A percentile compares a stretch with the other conserved stretches of the same genome.
Conservation (phyloP, 2,113 vertebrate genomes). For the Hyla sarda region DNA sequence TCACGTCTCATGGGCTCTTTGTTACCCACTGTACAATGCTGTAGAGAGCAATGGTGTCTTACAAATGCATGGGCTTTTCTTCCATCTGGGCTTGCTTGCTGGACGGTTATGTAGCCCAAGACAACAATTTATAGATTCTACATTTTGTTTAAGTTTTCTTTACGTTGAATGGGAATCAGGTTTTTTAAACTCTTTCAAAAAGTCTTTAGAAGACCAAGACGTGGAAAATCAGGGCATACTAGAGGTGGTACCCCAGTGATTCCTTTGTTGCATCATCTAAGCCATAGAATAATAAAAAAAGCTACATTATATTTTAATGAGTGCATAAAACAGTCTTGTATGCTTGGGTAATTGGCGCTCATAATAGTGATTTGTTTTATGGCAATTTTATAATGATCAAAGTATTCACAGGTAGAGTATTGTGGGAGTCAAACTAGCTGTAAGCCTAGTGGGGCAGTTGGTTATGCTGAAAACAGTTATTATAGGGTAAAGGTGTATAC, state of each 20-base stretch:
- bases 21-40: slow-evolving; percentile 29
- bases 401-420: slow-evolving; percentile 9
- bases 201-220: neutral
- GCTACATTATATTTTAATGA: slow-evolving; percentile 16
- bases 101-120: slow-evolving; percentile 5
- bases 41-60: slow-evolving; percentile 15
- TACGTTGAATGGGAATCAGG: neutral
- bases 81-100: slow-evolving; percentile 11
- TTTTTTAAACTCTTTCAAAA: neutral
- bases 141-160: neutral
- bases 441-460: neutral
- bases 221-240: neutral
- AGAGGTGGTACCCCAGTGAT: neutral
- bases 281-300: slow-evolving; percentile 15
- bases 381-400: slow-evolving; percentile 5
- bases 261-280: slow-evolving; percentile 11
- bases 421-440: neutral
- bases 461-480: neutral
- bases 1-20: slow-evolving; percentile 45
- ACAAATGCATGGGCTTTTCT: slow-evolving; percentile 18
- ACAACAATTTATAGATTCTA: slow-evolving; percentile 8
- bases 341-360: neutral
- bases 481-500: neutral
- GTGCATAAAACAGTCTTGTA: slow-evolving; percentile 24
- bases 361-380: slow-evolving; percentile 38